Evolutionary conservation across 1,140 invertebrate genomes (phyloP), one percentile per base, ranked within the genome.

Genomic region (Plutomurus gul): DNA sequence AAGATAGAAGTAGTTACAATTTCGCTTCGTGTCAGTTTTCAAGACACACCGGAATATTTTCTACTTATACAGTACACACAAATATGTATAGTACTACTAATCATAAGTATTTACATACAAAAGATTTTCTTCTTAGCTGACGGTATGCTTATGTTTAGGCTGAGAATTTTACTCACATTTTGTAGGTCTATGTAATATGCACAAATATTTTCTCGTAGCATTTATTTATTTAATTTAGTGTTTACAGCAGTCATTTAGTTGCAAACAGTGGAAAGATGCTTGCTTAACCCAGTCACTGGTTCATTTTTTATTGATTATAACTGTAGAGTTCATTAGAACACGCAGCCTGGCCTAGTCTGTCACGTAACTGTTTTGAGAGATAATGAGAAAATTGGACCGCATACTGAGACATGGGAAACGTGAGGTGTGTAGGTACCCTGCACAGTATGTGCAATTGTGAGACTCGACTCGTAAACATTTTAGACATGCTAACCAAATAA

Each of bases 281-380:
- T 60, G 51, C 22, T 60, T 60, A 60, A n/a, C 30, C 56, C 27
- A 65, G 30, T 65, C 56, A 65, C 27, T 65, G 56, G 27, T 65
- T 65, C 36, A 65, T 65, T 65, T 65, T 65, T 65, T 65, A 65
- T 65, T 30, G 56, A 65, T 65, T 65, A 65, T 65, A 65, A 65
- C 56, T 65, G 56, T 65, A 65, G 27, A 65, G 56, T 36, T 33
- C 56, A 65, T 27, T 30, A 13, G 27, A 65, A 30, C 13, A 33
- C 27, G 56, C 11, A 25, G 51, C 22, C 56, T 33, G 11, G 11
- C 39, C n/a, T n/a, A n/a, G 10, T n/a, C 39, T 65, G 56, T 65
- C 56, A 65, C 30, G 56, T 36, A 65, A 65, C 56, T 65, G 16
- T 13, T 27, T 65, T 33, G 36, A 33, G 1, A 27, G 56, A 36